Percentiles rank a stretch among this genome's conserved stretches.
Conservation (phyloP, 2,888 invertebrate genomes). For the Orthosia gothica region DNA sequence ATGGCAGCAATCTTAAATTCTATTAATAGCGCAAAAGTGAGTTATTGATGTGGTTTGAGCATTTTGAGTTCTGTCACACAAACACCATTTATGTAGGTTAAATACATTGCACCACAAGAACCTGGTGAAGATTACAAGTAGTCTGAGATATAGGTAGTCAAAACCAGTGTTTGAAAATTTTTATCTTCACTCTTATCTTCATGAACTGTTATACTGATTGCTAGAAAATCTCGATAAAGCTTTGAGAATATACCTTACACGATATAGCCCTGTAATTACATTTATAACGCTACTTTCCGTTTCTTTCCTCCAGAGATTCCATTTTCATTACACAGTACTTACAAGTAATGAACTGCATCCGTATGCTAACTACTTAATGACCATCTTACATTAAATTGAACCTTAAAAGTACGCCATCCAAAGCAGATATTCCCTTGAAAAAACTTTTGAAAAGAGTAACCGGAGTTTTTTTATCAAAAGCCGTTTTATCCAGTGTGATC, state of each 20-base stretch:
- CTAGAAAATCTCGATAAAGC: conserved; percentile 38
- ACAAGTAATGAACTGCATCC: conserved; percentile 72
- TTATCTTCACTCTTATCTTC: conserved; percentile 9
- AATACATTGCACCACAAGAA: neutral
- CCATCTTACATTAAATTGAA: conserved; percentile 56
- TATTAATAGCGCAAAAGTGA: neutral
- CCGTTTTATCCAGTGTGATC: conserved; percentile 63
- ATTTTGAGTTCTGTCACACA: neutral
- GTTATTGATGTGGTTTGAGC: neutral
- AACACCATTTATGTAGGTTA: neutral
- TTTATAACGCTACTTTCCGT: conserved; percentile 72
- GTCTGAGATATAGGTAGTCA: neutral
- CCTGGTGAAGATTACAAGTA: neutral
- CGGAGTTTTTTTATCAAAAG: conserved; percentile 64
- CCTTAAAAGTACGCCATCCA: conserved; percentile 37
- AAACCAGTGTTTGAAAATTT: neutral
- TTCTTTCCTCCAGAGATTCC: conserved; percentile 71
- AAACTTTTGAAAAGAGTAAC: conserved; percentile 55
- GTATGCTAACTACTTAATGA: conserved; percentile 69
- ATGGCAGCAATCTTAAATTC: neutral
- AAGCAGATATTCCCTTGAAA: conserved; percentile 56
- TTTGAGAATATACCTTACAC: conserved; percentile 38
- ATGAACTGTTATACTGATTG: conserved; percentile 17
- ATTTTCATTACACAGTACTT: conserved; percentile 76
- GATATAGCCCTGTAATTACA: conserved; percentile 60